A percentile compares a stretch with the other conserved stretches of the same genome.
phyloP scores from a whole-genome alignment of 1,140 invertebrate genomes.

The Ditylenchus dipsaci region DNA sequence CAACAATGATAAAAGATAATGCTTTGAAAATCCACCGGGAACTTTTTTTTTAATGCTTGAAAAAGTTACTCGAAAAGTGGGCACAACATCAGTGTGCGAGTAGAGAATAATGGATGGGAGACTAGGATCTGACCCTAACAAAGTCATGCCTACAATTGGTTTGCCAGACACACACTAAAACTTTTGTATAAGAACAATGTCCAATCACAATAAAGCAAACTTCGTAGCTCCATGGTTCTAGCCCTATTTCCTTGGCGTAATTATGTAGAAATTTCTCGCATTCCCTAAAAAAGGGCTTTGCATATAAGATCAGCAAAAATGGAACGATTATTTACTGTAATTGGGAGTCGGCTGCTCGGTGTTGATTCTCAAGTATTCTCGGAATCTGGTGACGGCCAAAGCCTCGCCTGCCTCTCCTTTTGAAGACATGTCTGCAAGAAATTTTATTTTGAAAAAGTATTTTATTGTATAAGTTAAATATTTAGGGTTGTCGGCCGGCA shows the following conservation, averaged over 20 bases:
- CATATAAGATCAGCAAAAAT: neutral
- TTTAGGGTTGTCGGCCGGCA: neutral
- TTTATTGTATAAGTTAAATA: neutral
- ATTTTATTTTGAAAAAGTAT: neutral
- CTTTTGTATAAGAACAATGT: neutral
- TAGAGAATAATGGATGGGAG: constrained; percentile 75
- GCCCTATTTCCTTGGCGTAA: constrained; percentile 68
- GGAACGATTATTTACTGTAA: constrained; percentile 67
- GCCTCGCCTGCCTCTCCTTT: constrained; percentile 57
- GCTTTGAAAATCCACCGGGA: too few relatives aligned
- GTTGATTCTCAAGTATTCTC: constrained; percentile 74
- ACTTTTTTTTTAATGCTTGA: neutral
- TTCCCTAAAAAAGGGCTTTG: constrained; percentile 62
- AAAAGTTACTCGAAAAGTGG: constrained; percentile 70
- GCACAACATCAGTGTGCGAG: constrained; percentile 91
- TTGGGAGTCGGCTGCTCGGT: constrained; percentile 76
- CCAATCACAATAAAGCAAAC: constrained; percentile 23
- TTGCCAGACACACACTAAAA: constrained; percentile 64
- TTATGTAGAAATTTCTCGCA: constrained; percentile 70
- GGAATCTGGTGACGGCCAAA: constrained; percentile 71
- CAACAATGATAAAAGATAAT: too few relatives aligned
- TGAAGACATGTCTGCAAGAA: neutral
- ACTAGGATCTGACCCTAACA: constrained; percentile 70
- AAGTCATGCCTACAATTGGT: constrained; percentile 76
- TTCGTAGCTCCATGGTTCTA: constrained; percentile 64